Evolutionary conservation across 1,140 invertebrate species (phyloP), one percentile per base, ranked within the genome.

Genomic region (Cotesia chilonis): DNA sequence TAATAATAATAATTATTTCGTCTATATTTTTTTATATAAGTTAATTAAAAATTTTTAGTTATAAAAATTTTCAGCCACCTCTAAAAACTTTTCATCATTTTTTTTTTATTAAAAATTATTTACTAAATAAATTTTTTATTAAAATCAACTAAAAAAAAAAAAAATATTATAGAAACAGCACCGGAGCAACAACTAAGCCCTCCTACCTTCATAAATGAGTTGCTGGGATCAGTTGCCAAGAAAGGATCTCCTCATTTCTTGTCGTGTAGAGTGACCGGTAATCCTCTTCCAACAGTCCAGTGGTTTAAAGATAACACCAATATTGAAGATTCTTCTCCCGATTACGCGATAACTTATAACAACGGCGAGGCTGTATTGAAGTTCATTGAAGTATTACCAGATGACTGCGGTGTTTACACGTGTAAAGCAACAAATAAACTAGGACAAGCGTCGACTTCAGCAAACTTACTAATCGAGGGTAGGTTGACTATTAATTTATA

Each of bases 301-400:
- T 96, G 94, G 94, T 93, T 89, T 76, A 95, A 94, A 81, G 91
- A 94, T 78, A 90, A 90, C 41, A 83, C 87, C 0, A 93, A 93
- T 76, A 90, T 96, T 55, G 92, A 94, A 78, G 91, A 91, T 82
- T 92, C 41, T 47, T 47, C 88, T 38, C 90, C 92, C 1, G 91
- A 94, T 80, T 94, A 93, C 81, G 79, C 87, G 47, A 90, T 89
- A 20, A 91, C 89, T 5, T 92, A 89, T 68, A 91, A 91, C 75
- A 91, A 92, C 71, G 91, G 91, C 1, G 89, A 91, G 68, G 90
- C 90, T 52, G 79, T 89, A 35, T 80, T 92, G 76, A 90, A 88
- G 77, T 91, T 90, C 76, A 91, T 90, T 72, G 88, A 91, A 82
- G 81, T 90, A 4, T 82, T 83, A 59, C 57, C 88, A 7, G 88